phyloP scores from a whole-genome alignment of 2,797 vertebrate species.

The Zenarchopterus dispar region DNA sequence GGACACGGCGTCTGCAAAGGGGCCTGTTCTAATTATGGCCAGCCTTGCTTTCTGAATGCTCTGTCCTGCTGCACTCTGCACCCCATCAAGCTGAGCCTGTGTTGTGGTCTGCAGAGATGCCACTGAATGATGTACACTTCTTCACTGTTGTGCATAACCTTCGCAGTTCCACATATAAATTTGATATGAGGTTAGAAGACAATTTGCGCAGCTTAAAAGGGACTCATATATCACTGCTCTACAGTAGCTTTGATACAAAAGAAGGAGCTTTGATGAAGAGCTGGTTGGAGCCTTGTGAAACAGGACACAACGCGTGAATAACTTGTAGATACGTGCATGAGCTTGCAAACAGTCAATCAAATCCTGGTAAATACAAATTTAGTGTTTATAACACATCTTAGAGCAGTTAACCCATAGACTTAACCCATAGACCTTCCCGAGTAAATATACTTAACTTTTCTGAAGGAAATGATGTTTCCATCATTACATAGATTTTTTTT shows the following conservation, averaged over 20 bases:
- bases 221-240: background rate
- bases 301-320: no score
- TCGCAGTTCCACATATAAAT: background rate
- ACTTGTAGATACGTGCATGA: no score
- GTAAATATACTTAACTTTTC: no score
- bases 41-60: constrained; percentile 44
- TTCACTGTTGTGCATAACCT: no score
- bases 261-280: background rate
- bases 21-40: constrained; percentile 73
- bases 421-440: no score
- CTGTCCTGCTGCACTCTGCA: constrained; percentile 59
- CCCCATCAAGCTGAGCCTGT: constrained; percentile 31
- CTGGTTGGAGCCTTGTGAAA: background rate
- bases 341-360: no score
- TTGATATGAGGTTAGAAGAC: background rate
- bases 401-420: no score
- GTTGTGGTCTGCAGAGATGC: constrained; percentile 28
- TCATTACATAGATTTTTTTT: no score
- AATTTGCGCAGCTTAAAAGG: background rate
- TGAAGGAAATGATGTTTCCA: no score
- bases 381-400: no score
- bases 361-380: no score
- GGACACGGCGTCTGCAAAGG: constrained; percentile 71
- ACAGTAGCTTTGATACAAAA: background rate
- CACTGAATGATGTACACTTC: background rate